Conservation (phyloP, 1,140 invertebrate genomes). For the Dufourea novaeangliae region DNA sequence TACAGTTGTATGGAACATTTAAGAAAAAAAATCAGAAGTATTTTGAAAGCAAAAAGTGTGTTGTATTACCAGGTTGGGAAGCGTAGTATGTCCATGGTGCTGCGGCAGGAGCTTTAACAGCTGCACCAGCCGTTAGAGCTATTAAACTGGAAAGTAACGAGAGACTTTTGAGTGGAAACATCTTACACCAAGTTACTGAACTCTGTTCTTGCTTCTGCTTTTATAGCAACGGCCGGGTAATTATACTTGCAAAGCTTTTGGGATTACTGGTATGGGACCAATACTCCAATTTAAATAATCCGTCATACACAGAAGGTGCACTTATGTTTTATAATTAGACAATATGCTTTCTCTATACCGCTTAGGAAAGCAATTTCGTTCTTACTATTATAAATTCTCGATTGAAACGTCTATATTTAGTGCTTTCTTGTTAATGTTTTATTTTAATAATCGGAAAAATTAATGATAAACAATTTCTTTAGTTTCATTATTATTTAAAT, state of each 20-base stretch:
- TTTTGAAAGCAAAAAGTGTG: constrained; percentile 37
- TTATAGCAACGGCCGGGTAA: constrained; percentile 60
- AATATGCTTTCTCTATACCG: constrained; percentile 47
- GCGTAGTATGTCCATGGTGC: constrained; percentile 57
- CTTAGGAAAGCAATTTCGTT: constrained; percentile 49
- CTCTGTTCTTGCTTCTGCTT: constrained; percentile 38
- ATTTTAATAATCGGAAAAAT: constrained; percentile 4
- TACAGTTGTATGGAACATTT: neutral
- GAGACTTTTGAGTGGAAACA: constrained; percentile 60
- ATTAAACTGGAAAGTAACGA: constrained; percentile 49
- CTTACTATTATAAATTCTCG: constrained; percentile 16
- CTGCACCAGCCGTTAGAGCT: constrained; percentile 42
- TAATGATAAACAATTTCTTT: neutral
- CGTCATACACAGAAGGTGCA: constrained; percentile 59
- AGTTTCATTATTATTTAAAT: neutral
- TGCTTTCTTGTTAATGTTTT: neutral
- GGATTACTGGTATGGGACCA: constrained; percentile 50
- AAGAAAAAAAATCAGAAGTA: constrained; percentile 16
- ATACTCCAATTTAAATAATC: constrained; percentile 75
- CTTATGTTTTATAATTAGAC: constrained; percentile 70
- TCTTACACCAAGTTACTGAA: constrained; percentile 58
- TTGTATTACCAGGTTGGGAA: constrained; percentile 69
- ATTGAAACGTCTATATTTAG: constrained; percentile 4
- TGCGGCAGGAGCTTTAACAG: constrained; percentile 56
- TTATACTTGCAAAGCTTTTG: constrained; percentile 68